Evolutionary conservation across 2,888 invertebrate species (phyloP).

Genomic region (Amphipyra berbera): DNA sequence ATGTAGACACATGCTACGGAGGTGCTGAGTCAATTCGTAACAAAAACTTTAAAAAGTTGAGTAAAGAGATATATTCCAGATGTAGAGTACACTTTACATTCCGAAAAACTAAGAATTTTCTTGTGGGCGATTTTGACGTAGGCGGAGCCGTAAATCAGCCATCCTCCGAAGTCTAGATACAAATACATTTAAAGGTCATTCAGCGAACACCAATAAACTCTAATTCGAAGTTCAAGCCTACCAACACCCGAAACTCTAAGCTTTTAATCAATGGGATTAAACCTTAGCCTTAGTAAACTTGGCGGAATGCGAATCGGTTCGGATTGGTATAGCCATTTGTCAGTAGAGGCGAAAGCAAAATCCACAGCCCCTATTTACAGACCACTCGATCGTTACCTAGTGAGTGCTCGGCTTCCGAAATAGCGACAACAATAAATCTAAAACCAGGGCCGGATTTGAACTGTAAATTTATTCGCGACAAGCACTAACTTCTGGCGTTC

Average conservation of each 20-base stretch:
- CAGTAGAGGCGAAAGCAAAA: constrained; percentile 67
- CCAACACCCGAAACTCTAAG: constrained; percentile 54
- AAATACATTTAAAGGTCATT: constrained; percentile 35
- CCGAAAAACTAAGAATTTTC: no score
- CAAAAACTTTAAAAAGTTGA: no score
- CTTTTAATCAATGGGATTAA: constrained; percentile 67
- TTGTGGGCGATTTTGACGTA: no score
- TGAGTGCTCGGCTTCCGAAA: constrained; percentile 58
- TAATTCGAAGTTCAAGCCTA: constrained; percentile 45
- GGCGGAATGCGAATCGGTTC: constrained; percentile 60
- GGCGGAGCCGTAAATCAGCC: no score
- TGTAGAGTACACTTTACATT: no score
- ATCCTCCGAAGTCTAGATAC: no score
- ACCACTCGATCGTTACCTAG: constrained; percentile 67
- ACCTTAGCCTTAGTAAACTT: constrained; percentile 60
- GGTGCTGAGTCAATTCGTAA: no score
- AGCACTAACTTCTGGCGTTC: constrained; percentile 55
- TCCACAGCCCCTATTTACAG: constrained; percentile 70
- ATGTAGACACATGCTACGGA: no score
- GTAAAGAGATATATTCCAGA: no score
- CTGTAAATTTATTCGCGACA: constrained; percentile 58
- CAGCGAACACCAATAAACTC: constrained; percentile 42
- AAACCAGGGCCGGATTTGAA: constrained; percentile 57
- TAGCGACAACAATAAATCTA: constrained; percentile 62
- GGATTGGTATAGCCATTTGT: constrained; percentile 66